Base-by-base conservation (phyloP, 2,797 vertebrate genomes). In the Momotus momota region DNA sequence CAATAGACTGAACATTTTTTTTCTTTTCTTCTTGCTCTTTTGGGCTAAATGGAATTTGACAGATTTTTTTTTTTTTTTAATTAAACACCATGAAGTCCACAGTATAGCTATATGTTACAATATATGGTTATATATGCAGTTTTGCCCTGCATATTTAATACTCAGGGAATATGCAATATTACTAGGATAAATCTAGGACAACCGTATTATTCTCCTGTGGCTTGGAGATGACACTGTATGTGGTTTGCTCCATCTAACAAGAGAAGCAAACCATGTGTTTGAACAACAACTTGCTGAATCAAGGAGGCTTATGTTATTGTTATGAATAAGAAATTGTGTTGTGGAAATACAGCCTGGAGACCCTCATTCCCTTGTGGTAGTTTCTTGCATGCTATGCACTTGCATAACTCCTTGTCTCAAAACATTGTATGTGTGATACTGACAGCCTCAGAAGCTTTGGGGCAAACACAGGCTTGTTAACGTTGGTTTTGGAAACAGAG, bases 271-370 rank as follows among this genome's bases (percentile, higher is more conserved):
- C 25, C 69, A 86, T 60, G 71, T 84, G 70, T 86, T 83, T 77
- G 54, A 85, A 40, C 33, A 91, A 83, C 71, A 96, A 93, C 38
- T 49, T 55, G 81, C 64, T 87, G 89, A 90, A 81, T 84, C 41
- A 85, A 52, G 69, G 27, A 94, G 29, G 10, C 15, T 86, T 80
- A 26, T 80, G 51, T 88, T 94, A 70, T 86, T 88, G 55, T 67
- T 90, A 81, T 64, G 67, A 92, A 72, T 72, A 88, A 91, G 51
- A 79, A 92, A 64, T 22, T 46, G 17, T 88, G 46, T 55, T 81
- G n/a, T 81, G 92, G 88, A 95, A 95, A 94, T 69, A 91, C 17
- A 91, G 43, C 66, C 81, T 78, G 79, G 45, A 88, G 67, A 95
- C 52, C 33, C 26, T 81, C 52, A 82, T 46, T 82, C 48, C 22